Percentiles rank a stretch among this genome's conserved stretches.
Evolutionary conservation across 2,113 vertebrate genomes (phyloP).

Genomic region (Anseranas semipalmata): DNA sequence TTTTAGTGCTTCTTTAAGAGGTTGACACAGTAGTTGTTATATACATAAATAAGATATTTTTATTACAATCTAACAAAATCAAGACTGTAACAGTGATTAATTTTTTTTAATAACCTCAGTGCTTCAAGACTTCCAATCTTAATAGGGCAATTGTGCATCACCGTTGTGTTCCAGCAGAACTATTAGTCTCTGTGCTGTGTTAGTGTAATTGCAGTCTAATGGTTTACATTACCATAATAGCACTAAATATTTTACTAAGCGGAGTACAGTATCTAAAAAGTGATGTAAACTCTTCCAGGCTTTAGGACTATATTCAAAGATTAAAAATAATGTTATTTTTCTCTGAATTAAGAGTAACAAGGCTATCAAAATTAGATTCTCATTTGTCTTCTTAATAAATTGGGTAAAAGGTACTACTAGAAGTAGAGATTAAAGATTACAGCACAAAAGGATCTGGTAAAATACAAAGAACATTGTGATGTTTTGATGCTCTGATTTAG

Average conservation of each 20-base stretch:
- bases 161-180: slow-evolving; percentile 61
- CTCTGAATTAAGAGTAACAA: slow-evolving; percentile 2
- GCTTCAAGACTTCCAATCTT: slow-evolving; percentile 66
- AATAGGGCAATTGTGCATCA: slow-evolving; percentile 74
- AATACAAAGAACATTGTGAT: background rate
- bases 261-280: slow-evolving; percentile 64
- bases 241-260: slow-evolving; percentile 80
- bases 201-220: slow-evolving; percentile 73
- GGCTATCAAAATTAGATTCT: background rate
- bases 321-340: slow-evolving; percentile 12
- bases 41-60: slow-evolving; percentile 56
- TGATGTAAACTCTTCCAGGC: slow-evolving; percentile 65
- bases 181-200: slow-evolving; percentile 64
- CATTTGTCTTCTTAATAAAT: background rate
- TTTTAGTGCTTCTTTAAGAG: background rate
- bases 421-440: background rate
- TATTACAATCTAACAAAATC: slow-evolving; percentile 69
- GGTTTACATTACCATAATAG: slow-evolving; percentile 70
- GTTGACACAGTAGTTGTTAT: slow-evolving; percentile 31
- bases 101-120: slow-evolving; percentile 75
- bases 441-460: background rate
- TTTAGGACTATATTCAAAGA: slow-evolving; percentile 51
- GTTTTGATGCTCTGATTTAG: background rate
- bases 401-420: background rate
- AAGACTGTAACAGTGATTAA: slow-evolving; percentile 68